These are phyloP conservation scores for Xerus rutilus DNA, from an alignment of 2,797 vertebrate genomes.

Conservation along the genomic window DNA sequence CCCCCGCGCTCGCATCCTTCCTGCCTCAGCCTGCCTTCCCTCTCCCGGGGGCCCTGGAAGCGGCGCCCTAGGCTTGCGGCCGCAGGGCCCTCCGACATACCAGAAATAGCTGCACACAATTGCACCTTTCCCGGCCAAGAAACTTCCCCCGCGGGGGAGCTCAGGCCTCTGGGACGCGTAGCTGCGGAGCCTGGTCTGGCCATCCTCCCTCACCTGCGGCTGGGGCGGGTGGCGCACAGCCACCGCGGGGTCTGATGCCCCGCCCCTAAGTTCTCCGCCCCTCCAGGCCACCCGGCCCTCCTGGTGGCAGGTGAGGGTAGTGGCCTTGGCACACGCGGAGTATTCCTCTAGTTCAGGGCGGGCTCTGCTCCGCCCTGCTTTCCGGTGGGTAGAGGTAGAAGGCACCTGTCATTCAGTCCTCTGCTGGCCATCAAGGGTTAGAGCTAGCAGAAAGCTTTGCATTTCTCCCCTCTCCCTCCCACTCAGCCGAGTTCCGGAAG, in stretches of 20 bases:
- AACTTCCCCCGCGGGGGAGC: constrained; percentile 48
- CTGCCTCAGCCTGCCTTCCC: background rate
- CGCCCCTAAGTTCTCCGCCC: background rate
- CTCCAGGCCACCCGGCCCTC: background rate
- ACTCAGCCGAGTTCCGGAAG: background rate
- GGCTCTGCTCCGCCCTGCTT: background rate
- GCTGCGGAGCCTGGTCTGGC: background rate
- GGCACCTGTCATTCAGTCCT: background rate
- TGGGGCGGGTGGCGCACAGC: background rate
- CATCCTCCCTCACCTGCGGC: background rate
- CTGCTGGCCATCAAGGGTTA: rapidly evolving
- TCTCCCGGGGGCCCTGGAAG: background rate
- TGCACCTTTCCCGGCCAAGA: constrained; percentile 79
- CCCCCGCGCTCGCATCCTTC: background rate
- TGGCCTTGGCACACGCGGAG: background rate
- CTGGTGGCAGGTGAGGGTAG: constrained; percentile 68
- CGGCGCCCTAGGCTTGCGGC: constrained; percentile 15
- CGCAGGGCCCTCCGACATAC: constrained; percentile 74
- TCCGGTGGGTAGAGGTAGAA: background rate
- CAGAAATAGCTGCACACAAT: constrained; percentile 83
- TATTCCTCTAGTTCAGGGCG: background rate
- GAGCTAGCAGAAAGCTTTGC: no score
- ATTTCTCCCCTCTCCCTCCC: background rate
- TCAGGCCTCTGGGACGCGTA: background rate
- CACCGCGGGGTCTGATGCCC: rapidly evolving